Conservation (phyloP, 2,113 vertebrate species). For the Ranitomeya imitator region DNA sequence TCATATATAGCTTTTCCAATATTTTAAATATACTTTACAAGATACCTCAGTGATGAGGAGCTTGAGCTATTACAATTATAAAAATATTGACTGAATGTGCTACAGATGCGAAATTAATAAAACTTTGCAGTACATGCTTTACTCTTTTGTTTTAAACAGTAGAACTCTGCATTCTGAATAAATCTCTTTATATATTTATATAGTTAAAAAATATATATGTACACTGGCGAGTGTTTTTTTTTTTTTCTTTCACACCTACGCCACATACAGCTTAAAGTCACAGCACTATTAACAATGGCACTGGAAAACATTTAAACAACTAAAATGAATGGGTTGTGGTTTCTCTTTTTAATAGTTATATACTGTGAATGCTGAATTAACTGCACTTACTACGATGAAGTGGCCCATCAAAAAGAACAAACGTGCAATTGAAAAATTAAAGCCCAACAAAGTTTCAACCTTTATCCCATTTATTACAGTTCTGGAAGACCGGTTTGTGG, state of each 20-base stretch:
- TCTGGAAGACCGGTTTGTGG: conserved; percentile 23
- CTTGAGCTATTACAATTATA: conserved; percentile 14
- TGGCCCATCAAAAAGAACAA: background rate
- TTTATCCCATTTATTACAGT: background rate
- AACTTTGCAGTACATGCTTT: conserved; percentile 35
- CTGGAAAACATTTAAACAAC: conserved; percentile 1
- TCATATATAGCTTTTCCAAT: conserved; percentile 20
- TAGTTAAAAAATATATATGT: conserved; percentile 39
- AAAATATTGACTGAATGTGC: conserved; percentile 37
- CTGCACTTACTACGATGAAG: background rate
- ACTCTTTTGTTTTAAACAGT: conserved; percentile 28
- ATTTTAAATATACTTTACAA: conserved; percentile 4
- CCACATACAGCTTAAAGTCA: conserved; percentile 12
- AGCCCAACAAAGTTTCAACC: background rate
- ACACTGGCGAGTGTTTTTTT: conserved; percentile 5
- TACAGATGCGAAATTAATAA: conserved; percentile 19
- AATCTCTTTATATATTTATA: conserved; percentile 37
- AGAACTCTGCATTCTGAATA: conserved; percentile 33
- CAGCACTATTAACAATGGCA: conserved; percentile 40
- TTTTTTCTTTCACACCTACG: background rate
- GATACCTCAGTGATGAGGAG: background rate
- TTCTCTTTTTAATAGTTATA: background rate
- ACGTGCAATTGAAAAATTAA: background rate
- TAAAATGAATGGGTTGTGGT: background rate
- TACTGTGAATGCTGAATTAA: background rate